These are phyloP conservation scores for Dicerorhinus sumatrensis DNA, from an alignment of 2,113 vertebrate species.

Conservation along the genomic window DNA sequence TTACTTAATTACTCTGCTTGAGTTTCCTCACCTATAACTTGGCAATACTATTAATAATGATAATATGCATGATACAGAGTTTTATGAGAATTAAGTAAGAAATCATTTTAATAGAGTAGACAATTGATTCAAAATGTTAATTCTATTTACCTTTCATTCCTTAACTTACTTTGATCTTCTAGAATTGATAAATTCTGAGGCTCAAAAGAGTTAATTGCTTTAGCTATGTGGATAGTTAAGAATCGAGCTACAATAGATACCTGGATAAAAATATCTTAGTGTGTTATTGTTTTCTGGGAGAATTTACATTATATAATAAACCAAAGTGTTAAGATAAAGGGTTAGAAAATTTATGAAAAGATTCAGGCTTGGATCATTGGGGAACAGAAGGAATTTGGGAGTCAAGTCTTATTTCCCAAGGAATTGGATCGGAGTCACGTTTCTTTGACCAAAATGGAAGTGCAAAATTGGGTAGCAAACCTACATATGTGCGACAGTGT, in stretches of 20 bases:
- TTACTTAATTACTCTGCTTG: neutral
- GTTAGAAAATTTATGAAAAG: neutral
- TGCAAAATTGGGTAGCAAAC: neutral
- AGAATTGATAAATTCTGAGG: neutral
- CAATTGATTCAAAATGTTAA: neutral
- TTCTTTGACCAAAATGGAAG: neutral
- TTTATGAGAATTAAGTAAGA: slow-evolving; percentile 16
- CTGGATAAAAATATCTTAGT: neutral
- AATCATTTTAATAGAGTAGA: neutral
- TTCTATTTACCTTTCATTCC: neutral
- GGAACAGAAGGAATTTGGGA: neutral
- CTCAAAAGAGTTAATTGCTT: neutral
- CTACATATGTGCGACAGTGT: neutral
- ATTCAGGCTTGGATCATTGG: neutral
- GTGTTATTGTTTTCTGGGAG: neutral
- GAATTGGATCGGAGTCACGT: neutral
- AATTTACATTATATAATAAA: neutral
- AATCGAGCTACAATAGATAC: neutral
- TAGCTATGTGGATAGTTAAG: neutral
- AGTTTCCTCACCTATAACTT: slow-evolving; percentile 13
- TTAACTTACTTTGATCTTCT: neutral
- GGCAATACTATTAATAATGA: neutral
- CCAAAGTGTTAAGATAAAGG: neutral
- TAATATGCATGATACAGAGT: neutral
- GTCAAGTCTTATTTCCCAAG: neutral